These are phyloP conservation scores for Bothrops jararaca DNA, from an alignment of 2,113 vertebrate genomes.

Conservation along the genomic window DNA sequence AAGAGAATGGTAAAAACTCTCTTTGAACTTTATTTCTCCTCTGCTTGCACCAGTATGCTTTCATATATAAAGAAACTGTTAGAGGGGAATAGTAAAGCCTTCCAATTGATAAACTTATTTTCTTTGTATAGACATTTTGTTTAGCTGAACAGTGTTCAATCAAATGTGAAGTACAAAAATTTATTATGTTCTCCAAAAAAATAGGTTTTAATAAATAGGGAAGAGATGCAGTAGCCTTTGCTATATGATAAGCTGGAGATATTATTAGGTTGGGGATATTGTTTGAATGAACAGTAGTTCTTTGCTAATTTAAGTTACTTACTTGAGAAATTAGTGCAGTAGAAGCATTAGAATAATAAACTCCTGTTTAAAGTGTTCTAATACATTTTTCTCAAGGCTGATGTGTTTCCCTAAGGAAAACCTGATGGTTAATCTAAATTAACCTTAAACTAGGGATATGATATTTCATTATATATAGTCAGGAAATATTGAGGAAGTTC, in stretches of 20 bases:
- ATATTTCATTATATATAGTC: background rate
- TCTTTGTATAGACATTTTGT: background rate
- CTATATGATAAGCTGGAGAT: background rate
- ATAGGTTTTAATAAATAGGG: background rate
- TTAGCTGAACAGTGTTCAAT: background rate
- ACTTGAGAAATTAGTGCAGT: background rate
- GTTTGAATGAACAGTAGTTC: background rate
- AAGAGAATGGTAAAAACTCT: background rate
- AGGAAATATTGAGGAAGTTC: background rate
- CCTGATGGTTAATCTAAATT: background rate
- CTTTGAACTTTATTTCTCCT: background rate
- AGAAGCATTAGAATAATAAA: background rate
- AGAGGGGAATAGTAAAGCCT: background rate
- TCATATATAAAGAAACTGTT: background rate
- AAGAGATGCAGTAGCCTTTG: background rate
- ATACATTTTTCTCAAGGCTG: background rate
- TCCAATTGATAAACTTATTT: background rate
- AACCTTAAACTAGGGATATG: background rate
- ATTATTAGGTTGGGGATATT: background rate
- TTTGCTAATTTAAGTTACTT: background rate
- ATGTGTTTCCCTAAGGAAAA: background rate
- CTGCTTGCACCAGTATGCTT: background rate
- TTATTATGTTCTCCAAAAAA: background rate
- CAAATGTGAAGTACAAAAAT: background rate
- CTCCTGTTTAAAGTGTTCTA: background rate